Percentiles rank a stretch among this genome's conserved stretches.
These are phyloP conservation scores for Trinectes maculatus DNA, from an alignment of 2,113 vertebrate genomes.

Conservation along the genomic window DNA sequence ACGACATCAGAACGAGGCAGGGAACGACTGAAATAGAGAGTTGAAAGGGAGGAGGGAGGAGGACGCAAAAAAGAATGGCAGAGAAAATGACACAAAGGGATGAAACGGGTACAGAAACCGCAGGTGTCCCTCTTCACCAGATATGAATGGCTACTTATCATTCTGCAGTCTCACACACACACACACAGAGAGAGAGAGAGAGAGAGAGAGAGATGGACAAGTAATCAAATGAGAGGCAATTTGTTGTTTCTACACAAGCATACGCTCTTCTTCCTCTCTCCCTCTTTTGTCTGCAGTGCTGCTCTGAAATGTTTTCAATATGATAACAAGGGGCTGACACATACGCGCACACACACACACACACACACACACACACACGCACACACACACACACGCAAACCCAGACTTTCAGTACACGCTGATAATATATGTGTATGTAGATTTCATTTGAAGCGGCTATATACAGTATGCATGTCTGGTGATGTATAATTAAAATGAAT, in stretches of 20 bases:
- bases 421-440: no score
- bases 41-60: constrained; percentile 10
- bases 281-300: constrained; percentile 70
- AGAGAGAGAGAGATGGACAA: constrained; percentile 38
- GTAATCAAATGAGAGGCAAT: constrained; percentile 78
- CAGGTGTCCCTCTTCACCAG: constrained; percentile 66
- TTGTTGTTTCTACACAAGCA: constrained; percentile 75
- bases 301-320: constrained; percentile 68
- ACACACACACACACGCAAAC: neutral
- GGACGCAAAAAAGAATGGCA: constrained; percentile 14
- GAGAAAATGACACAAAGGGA: constrained; percentile 44
- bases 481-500: no score
- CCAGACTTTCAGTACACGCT: constrained; percentile 3
- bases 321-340: constrained; percentile 69
- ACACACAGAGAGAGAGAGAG: constrained; percentile 37
- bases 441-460: no score
- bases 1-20: neutral
- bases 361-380: constrained; percentile 4
- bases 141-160: constrained; percentile 66
- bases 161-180: constrained; percentile 67
- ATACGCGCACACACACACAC: constrained; percentile 25
- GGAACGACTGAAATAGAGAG: constrained; percentile 22
- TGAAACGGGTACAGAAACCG: constrained; percentile 61
- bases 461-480: no score
- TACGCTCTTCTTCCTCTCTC: constrained; percentile 30